Percentiles rank a stretch among this genome's conserved stretches.
phyloP scores from a whole-genome alignment of 2,113 vertebrate species.

The Podarcis raffonei region DNA sequence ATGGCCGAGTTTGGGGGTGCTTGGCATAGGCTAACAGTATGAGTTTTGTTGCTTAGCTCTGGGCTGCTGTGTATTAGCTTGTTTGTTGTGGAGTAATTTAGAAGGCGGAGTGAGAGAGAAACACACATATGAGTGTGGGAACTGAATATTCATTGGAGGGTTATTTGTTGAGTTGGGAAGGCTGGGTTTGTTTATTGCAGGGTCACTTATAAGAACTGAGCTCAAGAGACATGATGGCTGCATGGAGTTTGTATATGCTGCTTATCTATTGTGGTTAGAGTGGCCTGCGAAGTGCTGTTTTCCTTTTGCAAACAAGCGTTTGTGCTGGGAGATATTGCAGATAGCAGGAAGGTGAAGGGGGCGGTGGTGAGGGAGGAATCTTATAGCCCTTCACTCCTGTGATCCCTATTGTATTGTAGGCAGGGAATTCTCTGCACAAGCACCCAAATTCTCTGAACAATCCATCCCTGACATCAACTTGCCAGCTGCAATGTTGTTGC shows the following conservation, averaged over 20 bases:
- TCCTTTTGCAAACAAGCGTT: constrained; percentile 9
- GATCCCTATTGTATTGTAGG: background rate
- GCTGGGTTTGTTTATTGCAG: background rate
- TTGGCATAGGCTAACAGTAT: background rate
- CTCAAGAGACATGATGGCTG: background rate
- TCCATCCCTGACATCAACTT: background rate
- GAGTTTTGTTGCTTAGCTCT: background rate
- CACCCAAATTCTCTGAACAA: background rate
- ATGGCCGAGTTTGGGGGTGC: too few relatives aligned
- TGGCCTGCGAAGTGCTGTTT: background rate
- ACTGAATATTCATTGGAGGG: background rate
- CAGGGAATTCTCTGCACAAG: background rate
- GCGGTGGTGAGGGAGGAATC: background rate
- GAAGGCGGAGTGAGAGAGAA: background rate
- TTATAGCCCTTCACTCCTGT: background rate
- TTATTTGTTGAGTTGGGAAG: background rate
- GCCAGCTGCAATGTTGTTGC: background rate
- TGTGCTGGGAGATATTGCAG: background rate
- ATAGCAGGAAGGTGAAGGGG: background rate
- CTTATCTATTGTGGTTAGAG: constrained; percentile 9
- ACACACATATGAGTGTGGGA: background rate
- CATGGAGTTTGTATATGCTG: background rate
- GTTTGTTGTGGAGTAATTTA: background rate
- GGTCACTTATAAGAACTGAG: background rate
- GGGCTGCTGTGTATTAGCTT: background rate